phyloP scores from a whole-genome alignment of 2,888 invertebrate genomes.

The Lydus trimaculatus region DNA sequence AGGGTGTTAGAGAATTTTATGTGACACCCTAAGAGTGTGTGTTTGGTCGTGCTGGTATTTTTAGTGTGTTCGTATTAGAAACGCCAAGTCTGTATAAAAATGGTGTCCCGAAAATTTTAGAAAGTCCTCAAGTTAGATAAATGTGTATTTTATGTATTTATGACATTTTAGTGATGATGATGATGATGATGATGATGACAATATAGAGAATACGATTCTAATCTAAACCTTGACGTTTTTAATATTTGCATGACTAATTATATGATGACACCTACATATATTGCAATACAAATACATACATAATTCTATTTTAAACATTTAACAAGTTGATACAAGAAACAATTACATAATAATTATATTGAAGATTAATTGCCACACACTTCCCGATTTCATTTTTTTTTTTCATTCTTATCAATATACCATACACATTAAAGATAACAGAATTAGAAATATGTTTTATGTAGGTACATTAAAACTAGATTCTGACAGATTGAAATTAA shows the following conservation, averaged over 20 bases:
- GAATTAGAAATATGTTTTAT: not conserved
- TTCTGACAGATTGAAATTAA: not conserved
- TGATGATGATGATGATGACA: not conserved
- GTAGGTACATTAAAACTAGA: not conserved
- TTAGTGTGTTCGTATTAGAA: too few species aligned
- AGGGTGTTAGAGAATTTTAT: too few species aligned
- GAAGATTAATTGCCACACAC: slow-evolving; percentile 23
- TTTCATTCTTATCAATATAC: not conserved
- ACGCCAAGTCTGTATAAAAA: too few species aligned
- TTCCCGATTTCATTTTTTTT: not conserved
- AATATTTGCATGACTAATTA: not conserved
- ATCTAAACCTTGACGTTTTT: not conserved
- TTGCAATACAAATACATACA: not conserved
- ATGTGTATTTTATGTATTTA: too few species aligned
- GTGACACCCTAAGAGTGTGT: too few species aligned
- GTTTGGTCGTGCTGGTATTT: too few species aligned
- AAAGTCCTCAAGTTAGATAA: too few species aligned
- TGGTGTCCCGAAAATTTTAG: too few species aligned
- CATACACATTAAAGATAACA: not conserved
- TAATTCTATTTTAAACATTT: too few species aligned
- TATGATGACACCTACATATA: not conserved
- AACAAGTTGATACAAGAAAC: not conserved
- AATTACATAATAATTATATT: slow-evolving; percentile 27
- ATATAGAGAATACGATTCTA: not conserved
- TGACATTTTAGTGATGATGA: too few species aligned